phyloP scores from a whole-genome alignment of 1,140 invertebrate genomes.

The Drosophila triauraria region DNA sequence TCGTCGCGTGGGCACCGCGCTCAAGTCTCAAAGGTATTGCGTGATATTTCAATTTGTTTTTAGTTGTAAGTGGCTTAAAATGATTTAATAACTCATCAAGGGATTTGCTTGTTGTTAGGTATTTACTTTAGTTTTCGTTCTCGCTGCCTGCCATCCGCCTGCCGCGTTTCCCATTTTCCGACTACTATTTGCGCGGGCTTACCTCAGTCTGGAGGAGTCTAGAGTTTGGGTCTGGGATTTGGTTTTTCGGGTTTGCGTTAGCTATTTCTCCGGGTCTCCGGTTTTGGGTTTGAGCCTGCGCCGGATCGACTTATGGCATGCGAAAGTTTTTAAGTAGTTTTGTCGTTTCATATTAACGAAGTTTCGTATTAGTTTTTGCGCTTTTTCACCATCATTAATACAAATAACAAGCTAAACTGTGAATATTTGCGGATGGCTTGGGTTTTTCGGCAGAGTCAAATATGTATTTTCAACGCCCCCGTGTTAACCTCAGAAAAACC shows the following conservation, averaged over 20 bases:
- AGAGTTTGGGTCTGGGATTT: conserved; percentile 26
- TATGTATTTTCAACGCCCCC: conserved; percentile 44
- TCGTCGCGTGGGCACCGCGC: conserved; percentile 62
- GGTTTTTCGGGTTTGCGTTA: conserved; percentile 11
- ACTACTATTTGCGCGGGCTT: conserved; percentile 40
- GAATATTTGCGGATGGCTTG: conserved; percentile 58
- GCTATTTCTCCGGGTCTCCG: conserved; percentile 11
- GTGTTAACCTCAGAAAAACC: conserved; percentile 21
- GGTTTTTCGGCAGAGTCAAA: conserved; percentile 11
- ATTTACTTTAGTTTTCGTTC: conserved; percentile 75
- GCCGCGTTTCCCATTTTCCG: conserved; percentile 28
- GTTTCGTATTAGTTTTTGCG: conserved; percentile 80
- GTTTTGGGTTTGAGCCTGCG: conserved; percentile 29
- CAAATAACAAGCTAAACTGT: conserved; percentile 71
- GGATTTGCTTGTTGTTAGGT: conserved; percentile 79
- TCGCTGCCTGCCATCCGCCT: conserved; percentile 5
- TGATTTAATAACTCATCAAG: conserved; percentile 84
- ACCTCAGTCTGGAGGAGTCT: conserved; percentile 20
- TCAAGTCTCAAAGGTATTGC: conserved; percentile 74
- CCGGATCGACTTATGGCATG: conserved; percentile 65
- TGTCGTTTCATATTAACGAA: conserved; percentile 82
- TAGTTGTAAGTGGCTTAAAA: conserved; percentile 84
- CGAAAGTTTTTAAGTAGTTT: conserved; percentile 81
- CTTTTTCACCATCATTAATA: conserved; percentile 78
- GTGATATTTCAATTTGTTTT: conserved; percentile 84